Evolutionary conservation across 2,113 vertebrate species (phyloP).

Genomic region (Pollimyrus isidori): DNA sequence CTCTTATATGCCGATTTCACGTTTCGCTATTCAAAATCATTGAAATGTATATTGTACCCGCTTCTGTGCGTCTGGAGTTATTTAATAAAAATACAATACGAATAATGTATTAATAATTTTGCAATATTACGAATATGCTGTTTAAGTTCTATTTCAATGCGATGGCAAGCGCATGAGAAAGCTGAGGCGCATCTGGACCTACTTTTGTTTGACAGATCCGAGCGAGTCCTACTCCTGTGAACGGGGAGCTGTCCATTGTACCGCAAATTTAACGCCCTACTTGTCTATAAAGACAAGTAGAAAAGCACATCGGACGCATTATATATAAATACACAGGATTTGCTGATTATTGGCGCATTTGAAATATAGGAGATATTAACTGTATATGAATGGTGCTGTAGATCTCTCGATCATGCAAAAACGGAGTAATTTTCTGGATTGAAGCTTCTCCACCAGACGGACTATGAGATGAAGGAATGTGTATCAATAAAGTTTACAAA

Average conservation of each 20-base stretch:
- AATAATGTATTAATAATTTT: background rate
- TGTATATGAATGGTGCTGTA: background rate
- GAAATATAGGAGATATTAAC: background rate
- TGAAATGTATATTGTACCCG: background rate
- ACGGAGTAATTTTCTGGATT: background rate
- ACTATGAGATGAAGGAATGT: background rate
- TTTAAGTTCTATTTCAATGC: background rate
- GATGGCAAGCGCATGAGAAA: background rate
- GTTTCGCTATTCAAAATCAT: background rate
- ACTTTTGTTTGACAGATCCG: background rate
- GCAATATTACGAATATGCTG: background rate
- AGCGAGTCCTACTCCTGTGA: background rate
- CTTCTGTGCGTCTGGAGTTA: background rate
- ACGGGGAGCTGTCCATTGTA: conserved; percentile 13
- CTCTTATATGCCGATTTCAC: background rate
- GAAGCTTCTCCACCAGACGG: background rate
- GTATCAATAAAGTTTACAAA: background rate
- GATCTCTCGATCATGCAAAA: background rate
- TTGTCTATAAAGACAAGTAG: too few species aligned
- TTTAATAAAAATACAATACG: background rate
- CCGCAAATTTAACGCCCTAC: background rate
- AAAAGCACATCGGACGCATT: background rate
- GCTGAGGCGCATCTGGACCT: background rate
- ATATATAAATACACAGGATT: background rate
- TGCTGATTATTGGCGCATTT: background rate